phyloP scores from a whole-genome alignment of 2,113 vertebrate genomes.

The Mormyrus lacerda region DNA sequence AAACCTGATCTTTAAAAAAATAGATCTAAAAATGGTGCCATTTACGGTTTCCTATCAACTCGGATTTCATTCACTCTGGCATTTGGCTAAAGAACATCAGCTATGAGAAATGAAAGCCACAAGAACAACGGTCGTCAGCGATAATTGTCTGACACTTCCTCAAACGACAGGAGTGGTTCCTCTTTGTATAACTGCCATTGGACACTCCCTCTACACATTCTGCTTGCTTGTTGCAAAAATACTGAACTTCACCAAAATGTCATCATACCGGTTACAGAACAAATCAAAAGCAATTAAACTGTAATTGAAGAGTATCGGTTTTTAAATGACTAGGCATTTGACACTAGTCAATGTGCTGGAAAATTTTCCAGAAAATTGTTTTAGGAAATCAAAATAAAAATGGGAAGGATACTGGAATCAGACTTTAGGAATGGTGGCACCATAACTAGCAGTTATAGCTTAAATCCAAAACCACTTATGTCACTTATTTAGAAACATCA shows the following conservation, averaged over 20 bases:
- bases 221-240: not conserved
- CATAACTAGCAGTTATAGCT: not conserved
- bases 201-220: constrained; percentile 11
- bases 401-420: not conserved
- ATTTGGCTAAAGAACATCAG: constrained; percentile 15
- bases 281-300: not conserved
- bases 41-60: constrained; percentile 1
- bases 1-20: constrained; percentile 6
- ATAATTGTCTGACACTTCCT: constrained; percentile 27
- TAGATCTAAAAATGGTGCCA: not conserved
- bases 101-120: constrained; percentile 19
- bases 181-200: constrained; percentile 35
- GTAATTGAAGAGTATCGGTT: not conserved
- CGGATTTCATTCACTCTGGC: not conserved
- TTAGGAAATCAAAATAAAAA: not conserved
- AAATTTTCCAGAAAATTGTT: not conserved
- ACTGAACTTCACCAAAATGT: not conserved
- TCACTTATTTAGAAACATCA: not conserved
- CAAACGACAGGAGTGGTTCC: constrained; percentile 32
- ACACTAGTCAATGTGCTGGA: not conserved
- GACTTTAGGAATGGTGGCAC: not conserved
- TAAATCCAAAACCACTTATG: not conserved
- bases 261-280: not conserved
- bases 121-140: constrained; percentile 14
- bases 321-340: not conserved